Conservation (phyloP, 2,113 vertebrate species). For the Mellivora capensis region DNA sequence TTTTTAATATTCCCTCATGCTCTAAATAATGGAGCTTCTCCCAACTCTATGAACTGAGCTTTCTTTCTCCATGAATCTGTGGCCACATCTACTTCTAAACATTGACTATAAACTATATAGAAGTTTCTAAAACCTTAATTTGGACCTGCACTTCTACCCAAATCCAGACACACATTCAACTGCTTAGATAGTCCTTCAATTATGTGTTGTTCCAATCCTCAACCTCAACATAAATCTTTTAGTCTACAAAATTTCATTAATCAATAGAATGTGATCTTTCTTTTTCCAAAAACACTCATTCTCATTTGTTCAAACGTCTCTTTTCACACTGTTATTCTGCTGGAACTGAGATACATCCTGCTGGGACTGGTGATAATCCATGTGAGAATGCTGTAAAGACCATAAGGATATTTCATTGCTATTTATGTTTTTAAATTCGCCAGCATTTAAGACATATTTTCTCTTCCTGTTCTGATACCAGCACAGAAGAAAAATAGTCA, state of each 20-base stretch:
- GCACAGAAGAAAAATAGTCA: not conserved
- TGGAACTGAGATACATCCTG: not conserved
- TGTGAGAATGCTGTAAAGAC: not conserved
- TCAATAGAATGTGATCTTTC: not conserved
- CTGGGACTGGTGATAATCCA: not conserved
- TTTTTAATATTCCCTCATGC: not conserved
- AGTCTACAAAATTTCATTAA: not conserved
- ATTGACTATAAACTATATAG: not conserved
- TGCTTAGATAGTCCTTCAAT: not conserved
- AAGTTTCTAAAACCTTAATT: not conserved
- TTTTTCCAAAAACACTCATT: not conserved
- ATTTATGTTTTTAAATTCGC: not conserved
- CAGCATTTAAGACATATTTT: not conserved
- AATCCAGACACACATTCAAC: not conserved
- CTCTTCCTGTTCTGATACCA: not conserved
- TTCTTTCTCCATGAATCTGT: not conserved
- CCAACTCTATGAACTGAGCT: not conserved
- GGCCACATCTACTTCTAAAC: not conserved
- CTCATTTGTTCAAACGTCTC: not conserved
- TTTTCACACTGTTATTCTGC: not conserved
- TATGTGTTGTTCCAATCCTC: not conserved
- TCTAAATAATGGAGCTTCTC: not conserved
- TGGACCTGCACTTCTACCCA: not conserved
- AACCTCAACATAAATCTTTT: not conserved
- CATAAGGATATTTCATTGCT: not conserved